Percentiles rank a stretch among this genome's conserved stretches.
Conservation (phyloP, 2,797 vertebrate genomes). For the Coracias cyanogaster region DNA sequence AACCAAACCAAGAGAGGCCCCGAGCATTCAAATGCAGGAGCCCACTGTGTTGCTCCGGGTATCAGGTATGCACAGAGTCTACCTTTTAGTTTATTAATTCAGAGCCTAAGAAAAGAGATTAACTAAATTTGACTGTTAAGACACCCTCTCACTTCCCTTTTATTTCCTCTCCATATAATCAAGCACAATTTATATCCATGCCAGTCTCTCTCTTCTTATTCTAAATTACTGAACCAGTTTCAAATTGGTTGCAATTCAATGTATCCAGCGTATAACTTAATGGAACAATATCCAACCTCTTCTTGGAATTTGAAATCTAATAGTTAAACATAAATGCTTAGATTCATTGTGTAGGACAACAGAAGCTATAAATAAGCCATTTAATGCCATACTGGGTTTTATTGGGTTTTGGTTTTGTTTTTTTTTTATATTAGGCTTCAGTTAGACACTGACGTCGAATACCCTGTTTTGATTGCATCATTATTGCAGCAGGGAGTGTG, state of each 20-base stretch:
- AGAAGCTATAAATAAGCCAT: conserved; percentile 33
- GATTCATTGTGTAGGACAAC: conserved; percentile 72
- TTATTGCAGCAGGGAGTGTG: not conserved
- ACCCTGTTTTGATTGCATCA: conserved; percentile 18
- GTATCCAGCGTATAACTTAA: not conserved
- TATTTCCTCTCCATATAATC: not conserved
- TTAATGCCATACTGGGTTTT: not conserved
- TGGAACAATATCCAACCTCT: not conserved
- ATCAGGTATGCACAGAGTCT: not conserved
- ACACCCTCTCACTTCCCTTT: not conserved
- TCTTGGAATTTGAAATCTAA: conserved; percentile 44
- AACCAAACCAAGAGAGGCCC: not conserved
- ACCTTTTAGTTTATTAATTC: not conserved
- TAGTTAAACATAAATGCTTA: conserved; percentile 63
- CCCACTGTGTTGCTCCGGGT: not conserved
- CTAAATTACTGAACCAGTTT: not conserved
- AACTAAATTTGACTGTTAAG: not conserved
- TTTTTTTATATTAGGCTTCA: conserved; percentile 44
- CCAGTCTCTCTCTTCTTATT: conserved; percentile 7
- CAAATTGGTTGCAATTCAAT: not conserved
- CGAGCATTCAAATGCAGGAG: not conserved
- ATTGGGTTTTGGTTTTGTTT: not conserved
- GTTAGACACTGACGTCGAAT: conserved; percentile 39
- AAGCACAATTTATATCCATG: not conserved
- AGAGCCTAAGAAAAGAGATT: not conserved